phyloP scores from a whole-genome alignment of 2,797 vertebrate genomes.

The Syngnathus acus region DNA sequence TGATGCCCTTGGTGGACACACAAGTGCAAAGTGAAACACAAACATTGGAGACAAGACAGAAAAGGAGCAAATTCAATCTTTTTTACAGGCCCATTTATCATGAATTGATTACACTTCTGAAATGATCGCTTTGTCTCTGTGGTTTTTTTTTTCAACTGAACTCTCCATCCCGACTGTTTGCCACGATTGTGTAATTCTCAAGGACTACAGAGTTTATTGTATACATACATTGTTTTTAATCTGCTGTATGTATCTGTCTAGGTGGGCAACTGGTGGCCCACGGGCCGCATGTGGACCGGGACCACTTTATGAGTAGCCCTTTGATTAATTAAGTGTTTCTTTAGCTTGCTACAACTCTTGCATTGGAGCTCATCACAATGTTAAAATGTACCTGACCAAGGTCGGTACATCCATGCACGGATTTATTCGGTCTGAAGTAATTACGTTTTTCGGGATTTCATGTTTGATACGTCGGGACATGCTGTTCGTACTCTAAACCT shows the following conservation, averaged over 20 bases:
- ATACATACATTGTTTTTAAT: no score
- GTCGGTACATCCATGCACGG: neutral
- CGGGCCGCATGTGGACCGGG: no score
- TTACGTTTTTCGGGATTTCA: neutral
- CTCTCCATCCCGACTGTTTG: no score
- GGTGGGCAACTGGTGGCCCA: no score
- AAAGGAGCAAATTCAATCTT: neutral
- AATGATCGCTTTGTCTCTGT: neutral
- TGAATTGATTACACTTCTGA: neutral
- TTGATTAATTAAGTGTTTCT: no score
- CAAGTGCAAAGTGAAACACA: constrained; percentile 19
- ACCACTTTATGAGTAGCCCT: no score
- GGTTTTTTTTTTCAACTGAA: no score
- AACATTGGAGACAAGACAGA: constrained; percentile 2
- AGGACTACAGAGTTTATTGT: no score
- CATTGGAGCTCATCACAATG: neutral
- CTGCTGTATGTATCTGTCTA: no score
- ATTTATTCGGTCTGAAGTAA: neutral
- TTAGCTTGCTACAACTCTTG: no score
- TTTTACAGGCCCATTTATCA: neutral
- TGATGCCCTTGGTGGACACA: constrained; percentile 59
- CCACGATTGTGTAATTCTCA: no score
- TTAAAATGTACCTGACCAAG: neutral
- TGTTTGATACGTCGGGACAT: neutral
- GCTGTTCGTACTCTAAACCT: neutral